phyloP scores from a whole-genome alignment of 2,113 vertebrate genomes.

The Solea solea region DNA sequence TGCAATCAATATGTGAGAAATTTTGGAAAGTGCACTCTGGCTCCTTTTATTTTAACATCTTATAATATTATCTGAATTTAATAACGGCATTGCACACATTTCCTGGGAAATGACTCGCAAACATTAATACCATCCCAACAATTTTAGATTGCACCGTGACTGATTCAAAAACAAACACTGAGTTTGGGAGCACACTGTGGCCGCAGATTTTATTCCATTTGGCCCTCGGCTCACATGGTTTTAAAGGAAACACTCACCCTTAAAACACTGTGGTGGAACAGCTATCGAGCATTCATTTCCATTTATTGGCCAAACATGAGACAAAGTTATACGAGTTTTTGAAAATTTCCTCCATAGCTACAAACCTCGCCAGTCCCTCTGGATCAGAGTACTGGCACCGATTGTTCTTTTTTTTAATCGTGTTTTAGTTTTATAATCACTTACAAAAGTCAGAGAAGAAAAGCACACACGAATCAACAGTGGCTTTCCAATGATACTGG shows the following conservation, averaged over 20 bases:
- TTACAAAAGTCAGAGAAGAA: too few relatives aligned
- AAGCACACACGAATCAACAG: too few relatives aligned
- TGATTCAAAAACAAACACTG: neutral
- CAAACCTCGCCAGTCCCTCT: neutral
- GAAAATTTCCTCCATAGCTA: neutral
- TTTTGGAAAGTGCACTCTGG: conserved; percentile 20
- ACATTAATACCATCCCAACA: neutral
- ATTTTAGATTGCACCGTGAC: neutral
- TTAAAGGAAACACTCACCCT: neutral
- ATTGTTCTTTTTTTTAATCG: too few relatives aligned
- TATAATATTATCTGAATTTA: neutral
- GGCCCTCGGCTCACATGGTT: neutral
- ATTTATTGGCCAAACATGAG: neutral
- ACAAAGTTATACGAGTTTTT: neutral
- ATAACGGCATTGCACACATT: neutral
- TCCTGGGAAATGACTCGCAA: neutral
- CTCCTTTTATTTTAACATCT: neutral
- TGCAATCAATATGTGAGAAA: conserved; percentile 16
- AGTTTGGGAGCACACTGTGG: neutral
- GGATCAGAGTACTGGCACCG: neutral
- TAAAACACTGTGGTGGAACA: neutral
- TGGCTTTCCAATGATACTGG: too few relatives aligned
- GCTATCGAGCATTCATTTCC: neutral
- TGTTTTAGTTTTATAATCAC: too few relatives aligned
- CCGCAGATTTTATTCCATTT: neutral